Conservation (phyloP, 2,113 vertebrate genomes). For the Bubo blakistoni region DNA sequence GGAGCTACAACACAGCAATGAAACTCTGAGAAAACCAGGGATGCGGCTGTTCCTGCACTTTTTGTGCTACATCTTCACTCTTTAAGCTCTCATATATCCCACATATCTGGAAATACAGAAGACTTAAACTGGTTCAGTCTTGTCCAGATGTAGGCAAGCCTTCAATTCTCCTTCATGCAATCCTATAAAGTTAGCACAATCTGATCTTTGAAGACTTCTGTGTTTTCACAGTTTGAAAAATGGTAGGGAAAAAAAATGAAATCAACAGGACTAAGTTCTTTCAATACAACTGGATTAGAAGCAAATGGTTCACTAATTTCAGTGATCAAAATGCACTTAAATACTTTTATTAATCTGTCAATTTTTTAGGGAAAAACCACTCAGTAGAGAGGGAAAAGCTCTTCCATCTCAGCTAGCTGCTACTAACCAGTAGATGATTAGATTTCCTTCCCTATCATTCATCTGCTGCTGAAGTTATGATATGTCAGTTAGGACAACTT, state of each 20-base stretch:
- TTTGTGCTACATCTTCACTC: background rate
- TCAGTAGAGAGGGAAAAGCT: background rate
- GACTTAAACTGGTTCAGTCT: background rate
- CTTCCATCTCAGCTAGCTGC: background rate
- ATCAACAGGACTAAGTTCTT: background rate
- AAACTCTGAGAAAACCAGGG: background rate
- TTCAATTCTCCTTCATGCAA: background rate
- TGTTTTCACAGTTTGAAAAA: background rate
- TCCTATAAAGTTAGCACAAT: background rate
- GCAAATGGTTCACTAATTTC: background rate
- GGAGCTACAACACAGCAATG: background rate
- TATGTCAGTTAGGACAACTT: background rate
- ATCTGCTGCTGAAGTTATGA: background rate
- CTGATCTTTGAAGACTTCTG: background rate
- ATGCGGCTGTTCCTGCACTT: background rate
- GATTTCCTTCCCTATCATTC: background rate
- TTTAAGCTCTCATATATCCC: background rate
- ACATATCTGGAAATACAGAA: background rate
- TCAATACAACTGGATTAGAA: background rate
- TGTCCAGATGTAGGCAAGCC: background rate
- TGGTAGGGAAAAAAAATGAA: background rate
- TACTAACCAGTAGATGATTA: background rate
- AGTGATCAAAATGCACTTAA: background rate
- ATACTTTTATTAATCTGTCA: background rate
- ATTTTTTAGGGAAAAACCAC: background rate